A percentile compares a stretch with the other conserved stretches of the same genome.
Evolutionary conservation across 2,888 invertebrate genomes (phyloP).

Genomic region (Drosophila borealis): DNA sequence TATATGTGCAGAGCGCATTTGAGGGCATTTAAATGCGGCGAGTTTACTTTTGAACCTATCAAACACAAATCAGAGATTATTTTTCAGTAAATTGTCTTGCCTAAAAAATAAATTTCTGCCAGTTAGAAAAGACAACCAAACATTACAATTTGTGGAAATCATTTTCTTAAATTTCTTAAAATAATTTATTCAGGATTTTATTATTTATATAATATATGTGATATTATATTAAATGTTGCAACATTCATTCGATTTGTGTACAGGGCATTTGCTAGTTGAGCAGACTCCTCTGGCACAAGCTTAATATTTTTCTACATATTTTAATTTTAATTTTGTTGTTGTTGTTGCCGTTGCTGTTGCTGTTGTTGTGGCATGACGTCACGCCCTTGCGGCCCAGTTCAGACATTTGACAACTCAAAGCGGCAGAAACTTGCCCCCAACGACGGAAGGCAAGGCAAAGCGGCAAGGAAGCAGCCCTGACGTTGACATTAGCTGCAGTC

Average conservation of each 20-base stretch:
- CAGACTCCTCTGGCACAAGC: background rate
- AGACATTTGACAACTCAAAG: constrained; percentile 63
- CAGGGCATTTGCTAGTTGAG: constrained; percentile 1
- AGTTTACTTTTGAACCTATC: too few relatives aligned
- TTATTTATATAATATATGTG: too few relatives aligned
- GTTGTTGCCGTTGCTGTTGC: constrained; percentile 20
- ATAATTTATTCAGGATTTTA: too few relatives aligned
- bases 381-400: constrained; percentile 48
- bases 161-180: too few relatives aligned
- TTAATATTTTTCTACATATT: constrained; percentile 30
- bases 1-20: background rate
- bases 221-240: too few relatives aligned
- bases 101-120: too few relatives aligned
- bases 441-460: constrained; percentile 34
- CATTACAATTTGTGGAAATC: too few relatives aligned
- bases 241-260: background rate
- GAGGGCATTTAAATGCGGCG: background rate
- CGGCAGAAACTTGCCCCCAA: constrained; percentile 45
- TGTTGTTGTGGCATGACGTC: constrained; percentile 52
- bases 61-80: too few relatives aligned
- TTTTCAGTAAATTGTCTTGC: too few relatives aligned
- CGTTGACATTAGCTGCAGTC: constrained; percentile 53
- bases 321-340: constrained; percentile 20
- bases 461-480: constrained; percentile 45
- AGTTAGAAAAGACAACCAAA: too few relatives aligned